Evolutionary conservation across 1,140 invertebrate genomes (phyloP), one percentile per base, ranked within the genome.

Genomic region (Drosophila sp.): DNA sequence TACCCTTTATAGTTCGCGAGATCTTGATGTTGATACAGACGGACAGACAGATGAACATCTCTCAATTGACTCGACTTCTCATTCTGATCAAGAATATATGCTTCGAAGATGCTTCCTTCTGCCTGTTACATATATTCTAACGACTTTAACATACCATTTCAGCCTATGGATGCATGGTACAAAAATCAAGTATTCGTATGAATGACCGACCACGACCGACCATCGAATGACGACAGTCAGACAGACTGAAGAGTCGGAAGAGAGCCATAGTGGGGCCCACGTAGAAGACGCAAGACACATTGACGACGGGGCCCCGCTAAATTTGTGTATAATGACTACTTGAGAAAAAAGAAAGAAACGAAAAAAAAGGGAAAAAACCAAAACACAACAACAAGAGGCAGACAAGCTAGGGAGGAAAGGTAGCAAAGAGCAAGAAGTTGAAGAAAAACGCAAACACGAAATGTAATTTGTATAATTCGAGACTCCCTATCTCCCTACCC

Each of bases 241-340:
- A 55, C 35, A 40, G 54, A 32, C 4, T 27, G 29, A 11, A 38
- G 50, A 62, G 47, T 25, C 40, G 61, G 40, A 10, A 69, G 67
- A 62, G 33, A 72, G 57, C 38, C n/a, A 55, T 10, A 41, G 35
- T 17, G 8, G 38, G 33, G 74, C 60, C 73, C 76, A 85, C 64
- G 77, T 70, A 65, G 60, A 67, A 76, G 69, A 71, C 62, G 58
- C n/a, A 77, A 77, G 75, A 87, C 73, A 86, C 84, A 70, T 83
- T 86, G 75, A 77, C 71, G 75, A 67, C 40, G 61, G 10, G 27
- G 38, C 60, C 23, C 44, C 64, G 76, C 72, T 79, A 79, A 79
- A 87, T 87, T 86, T 83, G 72, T 89, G 84, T 87, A 87, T 87
- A 87, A 87, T 87, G 83, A 89, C 76, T 83, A 83, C 83, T 87